Evolutionary conservation across 2,888 invertebrate genomes (phyloP).

Genomic region (Ganaspis brasiliensis): DNA sequence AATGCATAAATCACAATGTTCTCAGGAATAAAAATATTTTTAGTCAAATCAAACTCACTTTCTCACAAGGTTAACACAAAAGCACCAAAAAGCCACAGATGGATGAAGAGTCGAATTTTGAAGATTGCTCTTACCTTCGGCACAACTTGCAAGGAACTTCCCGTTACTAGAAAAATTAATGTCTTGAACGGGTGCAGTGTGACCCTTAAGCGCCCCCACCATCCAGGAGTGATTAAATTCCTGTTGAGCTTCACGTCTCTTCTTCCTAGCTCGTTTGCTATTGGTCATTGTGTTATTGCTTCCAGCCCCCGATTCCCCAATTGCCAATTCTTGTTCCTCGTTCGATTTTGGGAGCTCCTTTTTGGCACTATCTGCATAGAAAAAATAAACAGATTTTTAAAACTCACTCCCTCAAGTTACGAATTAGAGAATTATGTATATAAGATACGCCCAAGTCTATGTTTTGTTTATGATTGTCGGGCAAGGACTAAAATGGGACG

Average conservation of each 20-base stretch:
- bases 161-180: constrained; percentile 93
- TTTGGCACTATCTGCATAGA: constrained; percentile 1
- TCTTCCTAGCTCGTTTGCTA: constrained; percentile 74
- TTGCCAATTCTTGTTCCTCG: constrained; percentile 22
- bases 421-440: too few relatives aligned
- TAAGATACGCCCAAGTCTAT: too few relatives aligned
- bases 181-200: constrained; percentile 88
- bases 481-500: too few relatives aligned
- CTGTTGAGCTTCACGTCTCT: constrained; percentile 75
- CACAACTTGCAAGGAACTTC: constrained; percentile 91
- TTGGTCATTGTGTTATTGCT: constrained; percentile 47
- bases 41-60: constrained; percentile 28
- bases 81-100: constrained; percentile 58
- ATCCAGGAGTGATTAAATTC: constrained; percentile 84
- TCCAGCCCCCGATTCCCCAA: constrained; percentile 24
- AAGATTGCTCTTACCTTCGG: constrained; percentile 86
- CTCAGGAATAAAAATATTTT: too few relatives aligned
- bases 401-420: background rate
- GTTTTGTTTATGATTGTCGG: too few relatives aligned
- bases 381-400: background rate
- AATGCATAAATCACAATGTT: too few relatives aligned
- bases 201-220: constrained; percentile 90
- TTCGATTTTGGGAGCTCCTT: constrained; percentile 29
- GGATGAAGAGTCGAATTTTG: background rate
- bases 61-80: background rate